These are phyloP conservation scores for Shinisaurus crocodilurus DNA, from an alignment of 2,113 vertebrate genomes.

Conservation along the genomic window DNA sequence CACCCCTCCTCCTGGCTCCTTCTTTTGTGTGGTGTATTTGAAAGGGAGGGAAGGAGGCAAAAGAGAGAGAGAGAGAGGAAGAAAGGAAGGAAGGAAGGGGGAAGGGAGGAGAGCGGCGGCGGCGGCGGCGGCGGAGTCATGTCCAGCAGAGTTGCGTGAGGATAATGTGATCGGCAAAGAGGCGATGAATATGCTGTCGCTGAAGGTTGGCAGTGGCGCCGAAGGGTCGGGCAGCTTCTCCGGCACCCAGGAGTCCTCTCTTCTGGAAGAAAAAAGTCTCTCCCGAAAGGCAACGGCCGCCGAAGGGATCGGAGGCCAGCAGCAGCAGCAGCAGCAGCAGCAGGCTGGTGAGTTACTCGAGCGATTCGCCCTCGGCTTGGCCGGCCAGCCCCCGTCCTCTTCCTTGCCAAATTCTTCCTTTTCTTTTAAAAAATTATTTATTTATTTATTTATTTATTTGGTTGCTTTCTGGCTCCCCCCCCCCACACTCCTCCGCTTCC, in stretches of 20 bases:
- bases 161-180: conserved; percentile 77
- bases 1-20: not conserved
- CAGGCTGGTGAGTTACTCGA: conserved; percentile 62
- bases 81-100: conserved; percentile 37
- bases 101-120: conserved; percentile 66
- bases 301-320: conserved; percentile 49
- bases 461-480: not conserved
- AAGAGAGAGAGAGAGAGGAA: conserved; percentile 64
- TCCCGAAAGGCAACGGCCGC: conserved; percentile 38
- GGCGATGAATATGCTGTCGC: conserved; percentile 83
- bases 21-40: conserved; percentile 57
- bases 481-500: not conserved
- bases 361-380: not conserved
- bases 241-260: conserved; percentile 64
- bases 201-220: conserved; percentile 79
- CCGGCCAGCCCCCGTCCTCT: not conserved
- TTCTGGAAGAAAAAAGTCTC: conserved; percentile 50
- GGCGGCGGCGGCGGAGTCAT: conserved; percentile 72
- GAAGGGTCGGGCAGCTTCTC: conserved; percentile 79
- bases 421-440: not conserved
- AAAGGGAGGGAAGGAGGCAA: conserved; percentile 33
- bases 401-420: not conserved
- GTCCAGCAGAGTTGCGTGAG: conserved; percentile 74
- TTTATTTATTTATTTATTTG: too few species aligned
- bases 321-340: conserved; percentile 56